A percentile compares a stretch with the other conserved stretches of the same genome.
Evolutionary conservation across 2,888 invertebrate species (phyloP).

Genomic region (Epistrophella euchroma): DNA sequence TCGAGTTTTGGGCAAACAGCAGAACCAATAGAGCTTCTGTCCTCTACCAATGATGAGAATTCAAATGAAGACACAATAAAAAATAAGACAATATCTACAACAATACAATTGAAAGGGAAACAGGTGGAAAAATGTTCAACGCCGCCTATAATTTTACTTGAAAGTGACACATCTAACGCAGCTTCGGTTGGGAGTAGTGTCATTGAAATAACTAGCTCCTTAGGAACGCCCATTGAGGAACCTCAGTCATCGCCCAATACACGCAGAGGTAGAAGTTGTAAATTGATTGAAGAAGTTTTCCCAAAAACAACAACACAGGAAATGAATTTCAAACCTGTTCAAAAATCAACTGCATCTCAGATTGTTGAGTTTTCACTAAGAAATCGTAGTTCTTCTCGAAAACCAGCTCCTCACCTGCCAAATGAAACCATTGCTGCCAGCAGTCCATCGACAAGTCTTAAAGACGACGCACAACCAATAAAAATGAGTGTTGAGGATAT

Average conservation of each 20-base stretch:
- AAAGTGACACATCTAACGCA: slow-evolving; percentile 39
- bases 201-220: slow-evolving; percentile 36
- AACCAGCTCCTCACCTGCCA: neutral
- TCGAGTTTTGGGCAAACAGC: neutral
- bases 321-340: neutral
- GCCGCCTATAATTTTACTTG: neutral
- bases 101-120: neutral
- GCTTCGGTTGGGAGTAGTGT: slow-evolving; percentile 34
- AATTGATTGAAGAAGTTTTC: slow-evolving; percentile 4
- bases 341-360: neutral
- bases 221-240: slow-evolving; percentile 22
- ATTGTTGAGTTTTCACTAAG: neutral
- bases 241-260: neutral
- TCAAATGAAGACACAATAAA: neutral
- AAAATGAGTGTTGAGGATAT: neutral
- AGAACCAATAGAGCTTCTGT: slow-evolving; percentile 36
- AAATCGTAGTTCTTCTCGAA: slow-evolving; percentile 16
- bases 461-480: slow-evolving; percentile 4
- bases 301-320: neutral
- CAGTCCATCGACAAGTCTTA: neutral
- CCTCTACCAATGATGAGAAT: slow-evolving; percentile 52
- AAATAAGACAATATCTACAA: neutral
- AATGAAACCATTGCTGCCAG: slow-evolving; percentile 7
- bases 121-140: neutral
- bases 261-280: slow-evolving; percentile 27